A percentile compares a stretch with the other conserved stretches of the same genome.
Conservation (phyloP, 2,797 vertebrate species). For the Typhlichthys eigenmanni region DNA sequence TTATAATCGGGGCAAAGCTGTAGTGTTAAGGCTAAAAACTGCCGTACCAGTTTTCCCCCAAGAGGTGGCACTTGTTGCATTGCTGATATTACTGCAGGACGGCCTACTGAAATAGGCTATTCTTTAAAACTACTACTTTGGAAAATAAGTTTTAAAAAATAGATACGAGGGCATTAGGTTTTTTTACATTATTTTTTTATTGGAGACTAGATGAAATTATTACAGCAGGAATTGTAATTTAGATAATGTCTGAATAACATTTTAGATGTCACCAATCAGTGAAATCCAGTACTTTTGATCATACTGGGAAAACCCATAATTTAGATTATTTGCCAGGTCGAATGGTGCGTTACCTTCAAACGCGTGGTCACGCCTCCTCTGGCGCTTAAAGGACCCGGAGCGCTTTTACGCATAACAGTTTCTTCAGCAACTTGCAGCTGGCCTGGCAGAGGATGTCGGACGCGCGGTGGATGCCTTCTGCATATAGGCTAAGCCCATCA, state of each 20-base stretch:
- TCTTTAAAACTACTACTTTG: neutral
- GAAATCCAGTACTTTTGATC: too few relatives aligned
- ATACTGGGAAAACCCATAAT: too few relatives aligned
- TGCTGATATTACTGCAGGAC: neutral
- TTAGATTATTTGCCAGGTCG: too few relatives aligned
- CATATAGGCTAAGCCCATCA: neutral
- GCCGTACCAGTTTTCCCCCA: too few relatives aligned
- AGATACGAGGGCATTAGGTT: too few relatives aligned
- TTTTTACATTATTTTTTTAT: too few relatives aligned
- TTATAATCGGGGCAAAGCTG: too few relatives aligned
- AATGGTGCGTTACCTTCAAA: neutral
- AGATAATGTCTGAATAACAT: too few relatives aligned
- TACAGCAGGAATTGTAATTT: too few relatives aligned
- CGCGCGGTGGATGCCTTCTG: conserved; percentile 1
- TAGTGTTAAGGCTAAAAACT: too few relatives aligned
- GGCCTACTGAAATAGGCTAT: neutral
- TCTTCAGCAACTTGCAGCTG: conserved; percentile 9
- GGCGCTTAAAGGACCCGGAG: conserved; percentile 36
- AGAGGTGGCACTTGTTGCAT: conserved; percentile 46
- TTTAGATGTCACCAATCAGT: too few relatives aligned
- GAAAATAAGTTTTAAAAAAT: neutral
- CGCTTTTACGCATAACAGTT: conserved; percentile 53
- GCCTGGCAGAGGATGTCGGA: conserved; percentile 24
- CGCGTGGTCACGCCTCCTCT: conserved; percentile 60
- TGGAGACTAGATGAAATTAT: too few relatives aligned